Evolutionary conservation across 2,797 vertebrate genomes (phyloP).

Genomic region (Fratercula arctica): DNA sequence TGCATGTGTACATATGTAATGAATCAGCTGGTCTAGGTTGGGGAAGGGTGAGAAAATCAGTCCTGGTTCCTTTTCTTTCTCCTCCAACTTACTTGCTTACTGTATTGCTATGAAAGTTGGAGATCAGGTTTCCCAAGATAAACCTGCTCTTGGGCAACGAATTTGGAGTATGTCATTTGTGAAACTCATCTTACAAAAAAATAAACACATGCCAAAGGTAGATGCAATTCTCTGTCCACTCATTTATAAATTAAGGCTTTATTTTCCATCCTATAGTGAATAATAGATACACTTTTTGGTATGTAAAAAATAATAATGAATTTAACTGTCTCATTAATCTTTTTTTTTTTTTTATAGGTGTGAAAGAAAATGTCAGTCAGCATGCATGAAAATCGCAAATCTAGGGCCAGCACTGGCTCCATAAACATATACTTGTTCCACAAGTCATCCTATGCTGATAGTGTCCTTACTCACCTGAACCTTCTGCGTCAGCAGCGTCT

Average conservation of each 20-base stretch:
- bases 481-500: slow-evolving; percentile 92
- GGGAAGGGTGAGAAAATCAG: slow-evolving; percentile 69
- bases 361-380: slow-evolving; percentile 99
- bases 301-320: not conserved
- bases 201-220: not conserved
- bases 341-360: slow-evolving; percentile 78
- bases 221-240: slow-evolving; percentile 6
- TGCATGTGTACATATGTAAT: slow-evolving; percentile 57
- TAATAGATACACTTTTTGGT: not conserved
- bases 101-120: slow-evolving; percentile 57
- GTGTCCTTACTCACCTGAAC: slow-evolving; percentile 95
- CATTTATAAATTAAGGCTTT: not conserved
- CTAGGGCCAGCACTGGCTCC: slow-evolving; percentile 93
- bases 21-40: slow-evolving; percentile 68
- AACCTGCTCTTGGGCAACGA: slow-evolving; percentile 71
- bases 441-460: slow-evolving; percentile 98
- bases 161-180: slow-evolving; percentile 46
- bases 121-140: slow-evolving; percentile 78
- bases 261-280: not conserved
- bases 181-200: slow-evolving; percentile 44
- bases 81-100: slow-evolving; percentile 42
- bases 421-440: slow-evolving; percentile 99
- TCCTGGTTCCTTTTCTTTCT: slow-evolving; percentile 26
- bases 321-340: slow-evolving; percentile 5
- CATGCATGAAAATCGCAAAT: slow-evolving; percentile 98